phyloP scores from a whole-genome alignment of 1,140 invertebrate species.

The Trachymyrmex cornetzi region DNA sequence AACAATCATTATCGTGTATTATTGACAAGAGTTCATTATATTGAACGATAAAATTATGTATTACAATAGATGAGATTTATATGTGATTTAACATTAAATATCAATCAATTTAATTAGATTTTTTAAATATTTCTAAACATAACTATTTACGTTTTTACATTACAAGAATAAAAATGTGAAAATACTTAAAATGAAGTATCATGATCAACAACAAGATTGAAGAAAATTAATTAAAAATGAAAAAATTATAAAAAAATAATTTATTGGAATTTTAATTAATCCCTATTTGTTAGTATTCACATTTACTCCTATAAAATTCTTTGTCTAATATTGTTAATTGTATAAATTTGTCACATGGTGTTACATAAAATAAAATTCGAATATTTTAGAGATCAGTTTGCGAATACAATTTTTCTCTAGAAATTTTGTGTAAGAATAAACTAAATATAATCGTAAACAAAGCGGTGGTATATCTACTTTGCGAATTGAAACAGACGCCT shows the following conservation, averaged over 20 bases:
- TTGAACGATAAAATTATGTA: too few relatives aligned
- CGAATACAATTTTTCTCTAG: not conserved
- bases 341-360: not conserved
- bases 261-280: not conserved
- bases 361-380: not conserved
- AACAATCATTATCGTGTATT: too few relatives aligned
- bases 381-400: not conserved
- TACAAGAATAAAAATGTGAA: not conserved
- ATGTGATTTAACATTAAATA: not conserved
- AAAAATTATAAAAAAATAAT: not conserved
- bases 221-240: not conserved
- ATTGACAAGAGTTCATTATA: too few relatives aligned
- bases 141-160: too few relatives aligned
- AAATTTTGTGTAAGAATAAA: not conserved
- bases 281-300: too few relatives aligned
- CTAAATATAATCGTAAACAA: not conserved
- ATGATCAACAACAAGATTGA: not conserved
- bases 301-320: too few relatives aligned
- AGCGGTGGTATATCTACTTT: not conserved
- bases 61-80: conserved; percentile 7
- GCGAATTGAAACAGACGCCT: conserved; percentile 22
- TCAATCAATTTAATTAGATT: not conserved
- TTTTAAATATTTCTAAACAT: not conserved
- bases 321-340: not conserved
- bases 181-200: not conserved